Evolutionary conservation across 1,140 invertebrate species (phyloP).

Genomic region (Aphelenchoides besseyi): DNA sequence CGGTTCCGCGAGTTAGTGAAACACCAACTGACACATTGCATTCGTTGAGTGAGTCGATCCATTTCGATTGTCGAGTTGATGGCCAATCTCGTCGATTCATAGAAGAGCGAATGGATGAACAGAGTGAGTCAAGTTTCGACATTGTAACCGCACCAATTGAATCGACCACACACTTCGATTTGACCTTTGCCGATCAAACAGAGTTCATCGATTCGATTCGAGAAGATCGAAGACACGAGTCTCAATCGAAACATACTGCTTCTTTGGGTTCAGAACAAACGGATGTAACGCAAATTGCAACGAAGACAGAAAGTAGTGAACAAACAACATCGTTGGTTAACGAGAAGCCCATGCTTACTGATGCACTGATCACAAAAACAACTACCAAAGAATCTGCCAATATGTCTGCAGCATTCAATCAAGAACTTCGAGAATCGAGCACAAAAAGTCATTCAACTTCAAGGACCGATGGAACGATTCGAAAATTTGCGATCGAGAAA

Average conservation of each 20-base stretch:
- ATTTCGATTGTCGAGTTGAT: background rate
- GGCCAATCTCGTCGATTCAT: background rate
- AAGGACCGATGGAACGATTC: background rate
- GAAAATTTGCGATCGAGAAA: slow-evolving; percentile 2
- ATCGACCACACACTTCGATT: background rate
- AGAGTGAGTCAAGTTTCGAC: background rate
- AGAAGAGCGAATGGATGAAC: background rate
- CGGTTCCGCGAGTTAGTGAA: slow-evolving; percentile 1
- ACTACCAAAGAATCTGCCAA: too few species aligned
- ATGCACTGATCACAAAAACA: background rate
- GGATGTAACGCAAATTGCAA: background rate
- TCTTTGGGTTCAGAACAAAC: background rate
- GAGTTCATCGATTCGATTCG: background rate
- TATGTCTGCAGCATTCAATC: too few species aligned
- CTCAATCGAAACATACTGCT: background rate
- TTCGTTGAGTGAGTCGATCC: background rate
- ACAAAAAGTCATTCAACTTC: too few species aligned
- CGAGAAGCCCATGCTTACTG: background rate
- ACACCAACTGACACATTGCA: slow-evolving; percentile 10
- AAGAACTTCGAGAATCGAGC: background rate
- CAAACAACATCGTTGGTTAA: background rate
- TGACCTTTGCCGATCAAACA: background rate
- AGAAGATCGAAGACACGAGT: background rate
- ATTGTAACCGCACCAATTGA: background rate
- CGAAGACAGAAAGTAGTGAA: background rate